Base-by-base conservation (phyloP, 1,140 invertebrate genomes). In the Penaeus indicus region DNA sequence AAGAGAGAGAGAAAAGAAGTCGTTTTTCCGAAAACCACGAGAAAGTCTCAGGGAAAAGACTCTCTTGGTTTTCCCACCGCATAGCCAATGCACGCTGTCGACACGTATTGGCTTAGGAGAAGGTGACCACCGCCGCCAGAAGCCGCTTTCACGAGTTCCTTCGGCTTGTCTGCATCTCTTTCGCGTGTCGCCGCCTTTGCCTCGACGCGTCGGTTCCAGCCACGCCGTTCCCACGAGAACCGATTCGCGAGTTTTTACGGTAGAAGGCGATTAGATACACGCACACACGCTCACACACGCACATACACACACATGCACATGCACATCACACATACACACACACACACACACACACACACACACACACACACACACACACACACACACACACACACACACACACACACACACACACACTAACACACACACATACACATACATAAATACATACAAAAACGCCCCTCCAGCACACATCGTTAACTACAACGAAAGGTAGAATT, bases 391-490 rank as follows among this genome's bases (percentile, higher is more conserved):
- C 62, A 67, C 62, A 67, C 81, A 83, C 54, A 83, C 54, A 83
- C 81, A 83, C 60, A 83, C 60, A 62, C 81, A 83, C 27, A 32
- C 62, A 62, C 8, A 83, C 62, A 83, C 81, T 2, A 1, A 83
- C 80, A 83, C 81, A 83, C 61, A 83, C 81, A 83, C 54, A 83
- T 19, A 63, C 61, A 69, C 82, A 84, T 62, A 83, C 60, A 83
- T 62, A 83, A 62, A 63, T n/a, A 83, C 61, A 83, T n/a, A 83
- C 81, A 63, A 11, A 83, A 62, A 83, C 61, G 67, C 81, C 60
- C 64, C 81, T 62, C n/a, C 61, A 8, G 3, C 81, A 62, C 81
- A 61, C 25, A 83, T 27, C n/a, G 11, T n/a, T 25, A 32, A 1
- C n/a, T 18, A 72, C 18, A 25, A 0, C 18, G 32, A 72, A 72